These are phyloP conservation scores for Puffinus mauretanicus DNA, from an alignment of 2,113 vertebrate genomes.

Conservation along the genomic window DNA sequence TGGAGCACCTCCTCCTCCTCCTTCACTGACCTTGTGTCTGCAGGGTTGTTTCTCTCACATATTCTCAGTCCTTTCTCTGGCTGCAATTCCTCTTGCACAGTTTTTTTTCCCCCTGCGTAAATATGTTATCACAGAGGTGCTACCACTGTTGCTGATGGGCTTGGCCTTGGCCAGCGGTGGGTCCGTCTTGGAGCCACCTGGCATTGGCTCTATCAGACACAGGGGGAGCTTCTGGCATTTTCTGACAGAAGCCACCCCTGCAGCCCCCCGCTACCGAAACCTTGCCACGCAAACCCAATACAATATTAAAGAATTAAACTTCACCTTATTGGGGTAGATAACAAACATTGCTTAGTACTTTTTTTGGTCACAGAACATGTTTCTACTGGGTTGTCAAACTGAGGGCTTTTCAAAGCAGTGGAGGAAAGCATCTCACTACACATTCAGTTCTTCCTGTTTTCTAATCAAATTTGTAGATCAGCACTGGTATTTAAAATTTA, in stretches of 20 bases:
- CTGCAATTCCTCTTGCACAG: not conserved
- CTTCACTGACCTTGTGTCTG: not conserved
- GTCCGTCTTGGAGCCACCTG: accelerated
- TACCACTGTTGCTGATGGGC: not conserved
- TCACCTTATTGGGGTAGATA: not conserved
- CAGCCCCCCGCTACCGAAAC: not conserved
- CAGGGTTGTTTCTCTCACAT: not conserved
- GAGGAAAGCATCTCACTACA: not conserved
- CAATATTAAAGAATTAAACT: not conserved
- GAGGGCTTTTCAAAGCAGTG: not conserved
- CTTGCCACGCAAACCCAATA: not conserved
- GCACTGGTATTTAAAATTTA: not conserved
- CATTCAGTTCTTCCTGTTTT: not conserved
- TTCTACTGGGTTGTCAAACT: not conserved
- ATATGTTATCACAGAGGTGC: not conserved
- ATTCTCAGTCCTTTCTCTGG: not conserved
- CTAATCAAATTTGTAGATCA: not conserved
- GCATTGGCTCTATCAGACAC: no score
- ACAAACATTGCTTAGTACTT: not conserved
- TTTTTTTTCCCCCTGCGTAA: not conserved
- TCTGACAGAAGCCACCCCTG: not conserved
- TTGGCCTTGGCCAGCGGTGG: accelerated
- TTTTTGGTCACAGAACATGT: not conserved
- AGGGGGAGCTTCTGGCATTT: not conserved
- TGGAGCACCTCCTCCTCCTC: not conserved